Conservation (phyloP, 2,113 vertebrate species). For the Eubucco bourcierii region DNA sequence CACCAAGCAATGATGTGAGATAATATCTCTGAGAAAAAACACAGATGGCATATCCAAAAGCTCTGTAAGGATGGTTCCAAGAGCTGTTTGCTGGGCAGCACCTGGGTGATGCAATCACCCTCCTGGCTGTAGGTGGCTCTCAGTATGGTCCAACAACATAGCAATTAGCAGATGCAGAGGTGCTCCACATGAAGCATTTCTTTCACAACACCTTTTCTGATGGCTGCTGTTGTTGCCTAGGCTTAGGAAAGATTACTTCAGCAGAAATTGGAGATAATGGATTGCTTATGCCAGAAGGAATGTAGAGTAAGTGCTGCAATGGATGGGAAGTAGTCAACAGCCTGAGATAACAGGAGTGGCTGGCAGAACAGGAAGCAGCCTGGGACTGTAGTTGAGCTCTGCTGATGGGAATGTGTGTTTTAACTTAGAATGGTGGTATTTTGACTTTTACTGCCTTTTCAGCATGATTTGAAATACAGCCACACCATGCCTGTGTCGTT, state of each 20-base stretch:
- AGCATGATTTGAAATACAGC: background rate
- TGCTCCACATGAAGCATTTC: background rate
- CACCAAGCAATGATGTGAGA: background rate
- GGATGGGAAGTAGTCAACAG: background rate
- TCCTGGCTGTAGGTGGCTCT: background rate
- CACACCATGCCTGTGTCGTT: rapidly evolving
- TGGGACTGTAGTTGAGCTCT: background rate
- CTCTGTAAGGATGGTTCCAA: background rate
- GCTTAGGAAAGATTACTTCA: slow-evolving; percentile 1
- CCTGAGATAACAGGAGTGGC: background rate
- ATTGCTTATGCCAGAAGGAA: background rate
- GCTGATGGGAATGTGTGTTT: background rate
- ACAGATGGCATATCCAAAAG: background rate
- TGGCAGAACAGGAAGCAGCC: background rate
- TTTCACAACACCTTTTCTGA: background rate
- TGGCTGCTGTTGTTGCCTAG: background rate
- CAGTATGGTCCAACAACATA: background rate
- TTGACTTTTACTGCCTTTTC: background rate
- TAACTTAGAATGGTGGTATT: background rate
- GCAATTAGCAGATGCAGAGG: background rate
- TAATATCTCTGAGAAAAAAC: background rate
- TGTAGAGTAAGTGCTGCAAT: background rate
- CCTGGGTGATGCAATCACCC: background rate
- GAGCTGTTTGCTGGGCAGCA: background rate
- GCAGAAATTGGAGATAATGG: slow-evolving; percentile 3